Base-by-base conservation (phyloP, 2,888 invertebrate genomes). In the Nipponacmea schrenckii region DNA sequence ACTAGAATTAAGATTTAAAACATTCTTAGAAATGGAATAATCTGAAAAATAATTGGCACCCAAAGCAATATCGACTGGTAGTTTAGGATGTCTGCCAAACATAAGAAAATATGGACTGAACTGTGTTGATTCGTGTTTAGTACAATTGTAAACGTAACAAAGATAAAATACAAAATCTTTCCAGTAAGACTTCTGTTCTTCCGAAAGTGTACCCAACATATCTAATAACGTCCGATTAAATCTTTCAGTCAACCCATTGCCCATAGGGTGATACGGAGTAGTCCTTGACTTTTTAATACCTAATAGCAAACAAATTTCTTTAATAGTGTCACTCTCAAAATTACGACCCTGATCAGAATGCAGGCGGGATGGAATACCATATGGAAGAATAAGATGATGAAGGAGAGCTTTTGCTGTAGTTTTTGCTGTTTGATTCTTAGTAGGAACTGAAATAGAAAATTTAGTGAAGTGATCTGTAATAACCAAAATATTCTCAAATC, bases 321-420 rank as follows among this genome's bases (percentile, higher is more conserved):
- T 14, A 56, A 56, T 56, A 20, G 24, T 17, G 3, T n/a, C 56
- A 20, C 56, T 56, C 24, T 56, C 56, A n/a, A 56, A 56, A 56
- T 56, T n/a, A n/a, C 56, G 3, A 56, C 56, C 56, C 12, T 56
- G 56, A 56, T 56, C 56, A 56, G 56, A 56, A 24, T 56, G 56
- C 2, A n/a, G n/a, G 12, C 56, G 56, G n/a, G 56, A n/a, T 8
- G 56, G 56, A 56, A 56, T 56, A n/a, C 56, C 56, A 56, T 56
- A 56, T 10, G 56, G n/a, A n/a, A 56, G 56, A 20, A 56, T 56
- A 2, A n/a, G 24, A 56, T 56, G n/a, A 17, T 20, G 56, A 24
- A 56, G n/a, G 5, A 56, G n/a, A 24, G n/a, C 56, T 56, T n/a
- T 56, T 0, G 67, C 46, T 45, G 56, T 56, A 56, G 56, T 56